phyloP scores from a whole-genome alignment of 2,888 invertebrate species.

The Ctena decussata region DNA sequence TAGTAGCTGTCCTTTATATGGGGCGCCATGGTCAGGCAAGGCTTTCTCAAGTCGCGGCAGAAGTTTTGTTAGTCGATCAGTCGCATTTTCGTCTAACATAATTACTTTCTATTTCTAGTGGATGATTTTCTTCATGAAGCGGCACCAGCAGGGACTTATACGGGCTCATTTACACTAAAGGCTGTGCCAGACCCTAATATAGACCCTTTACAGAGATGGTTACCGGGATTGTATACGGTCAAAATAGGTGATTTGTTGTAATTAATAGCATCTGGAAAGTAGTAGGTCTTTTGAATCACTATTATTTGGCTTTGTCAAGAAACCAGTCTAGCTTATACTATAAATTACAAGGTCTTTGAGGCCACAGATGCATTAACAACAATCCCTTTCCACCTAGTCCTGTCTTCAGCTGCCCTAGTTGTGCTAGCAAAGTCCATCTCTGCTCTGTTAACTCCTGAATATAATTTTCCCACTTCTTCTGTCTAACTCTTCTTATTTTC shows the following conservation, averaged over 20 bases:
- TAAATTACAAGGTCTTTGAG: too few relatives aligned
- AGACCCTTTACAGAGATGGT: slow-evolving; percentile 79
- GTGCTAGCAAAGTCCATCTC: neutral
- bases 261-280: neutral
- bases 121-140: slow-evolving; percentile 67
- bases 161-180: slow-evolving; percentile 65
- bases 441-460: too few relatives aligned
- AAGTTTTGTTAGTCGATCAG: too few relatives aligned
- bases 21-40: too few relatives aligned
- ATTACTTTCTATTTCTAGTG: neutral
- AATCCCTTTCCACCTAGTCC: too few relatives aligned
- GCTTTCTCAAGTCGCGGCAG: too few relatives aligned
- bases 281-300: neutral
- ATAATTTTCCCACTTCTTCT: too few relatives aligned
- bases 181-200: slow-evolving; percentile 78
- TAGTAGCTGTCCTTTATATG: too few relatives aligned
- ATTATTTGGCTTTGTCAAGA: neutral
- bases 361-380: too few relatives aligned
- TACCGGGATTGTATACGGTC: slow-evolving; percentile 78
- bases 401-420: neutral
- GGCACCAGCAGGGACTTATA: slow-evolving; percentile 72
- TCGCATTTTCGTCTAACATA: too few relatives aligned
- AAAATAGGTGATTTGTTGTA: slow-evolving; percentile 65
- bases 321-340: neutral
- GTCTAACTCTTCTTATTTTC: too few relatives aligned